Conservation (phyloP, 2,113 vertebrate genomes). For the Ancistrus triradiatus region DNA sequence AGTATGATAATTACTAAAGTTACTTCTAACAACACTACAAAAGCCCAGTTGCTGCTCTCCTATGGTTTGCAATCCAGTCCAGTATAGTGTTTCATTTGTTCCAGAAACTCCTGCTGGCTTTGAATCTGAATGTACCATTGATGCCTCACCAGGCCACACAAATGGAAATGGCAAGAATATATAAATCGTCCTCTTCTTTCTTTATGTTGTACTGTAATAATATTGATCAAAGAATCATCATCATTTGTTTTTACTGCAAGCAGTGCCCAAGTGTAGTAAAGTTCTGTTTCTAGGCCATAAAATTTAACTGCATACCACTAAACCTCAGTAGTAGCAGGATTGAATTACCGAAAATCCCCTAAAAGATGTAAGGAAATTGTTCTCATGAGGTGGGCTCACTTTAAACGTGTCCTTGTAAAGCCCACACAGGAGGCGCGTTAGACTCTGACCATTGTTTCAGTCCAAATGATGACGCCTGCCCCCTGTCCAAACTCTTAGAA, state of each 20-base stretch:
- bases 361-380: conserved; percentile 22
- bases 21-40: too few relatives aligned
- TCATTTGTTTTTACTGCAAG: conserved; percentile 18
- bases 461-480: conserved; percentile 24
- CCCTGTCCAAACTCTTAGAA: background rate
- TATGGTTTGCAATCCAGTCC: background rate
- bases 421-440: conserved; percentile 32
- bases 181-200: background rate
- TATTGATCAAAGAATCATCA: conserved; percentile 19
- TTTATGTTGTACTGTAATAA: conserved; percentile 6
- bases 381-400: conserved; percentile 36
- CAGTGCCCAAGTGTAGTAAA: conserved; percentile 25
- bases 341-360: background rate
- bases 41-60: too few relatives aligned
- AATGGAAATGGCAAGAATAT: background rate
- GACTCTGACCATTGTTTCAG: conserved; percentile 2
- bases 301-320: conserved; percentile 38
- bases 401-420: conserved; percentile 40
- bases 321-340: conserved; percentile 7
- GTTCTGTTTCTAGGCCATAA: conserved; percentile 37
- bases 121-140: background rate
- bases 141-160: conserved; percentile 4
- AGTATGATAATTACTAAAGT: too few relatives aligned
- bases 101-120: background rate
- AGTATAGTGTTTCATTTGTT: background rate